Conservation (phyloP, 2,797 vertebrate species). For the Tokudaia muenninki region DNA sequence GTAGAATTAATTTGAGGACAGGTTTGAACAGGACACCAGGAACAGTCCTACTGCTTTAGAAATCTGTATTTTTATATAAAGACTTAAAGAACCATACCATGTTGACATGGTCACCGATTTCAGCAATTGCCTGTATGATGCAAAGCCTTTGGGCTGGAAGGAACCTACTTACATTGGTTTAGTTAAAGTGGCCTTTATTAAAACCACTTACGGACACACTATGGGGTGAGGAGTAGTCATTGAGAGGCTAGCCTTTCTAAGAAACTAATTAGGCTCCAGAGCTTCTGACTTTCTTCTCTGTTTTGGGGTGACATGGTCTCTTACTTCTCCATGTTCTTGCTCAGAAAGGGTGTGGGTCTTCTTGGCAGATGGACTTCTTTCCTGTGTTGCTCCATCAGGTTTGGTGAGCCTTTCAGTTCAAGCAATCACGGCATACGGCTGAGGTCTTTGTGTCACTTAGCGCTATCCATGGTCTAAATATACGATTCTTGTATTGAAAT, state of each 20-base stretch:
- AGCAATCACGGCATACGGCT: neutral
- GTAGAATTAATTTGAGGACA: slow-evolving; percentile 5
- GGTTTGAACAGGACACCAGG: neutral
- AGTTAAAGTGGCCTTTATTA: slow-evolving; percentile 18
- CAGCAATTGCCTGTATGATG: neutral
- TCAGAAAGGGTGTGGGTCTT: neutral
- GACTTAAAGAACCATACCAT: neutral
- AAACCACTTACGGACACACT: neutral
- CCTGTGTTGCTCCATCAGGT: neutral
- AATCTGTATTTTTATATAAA: neutral
- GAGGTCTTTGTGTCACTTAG: neutral
- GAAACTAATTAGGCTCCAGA: neutral
- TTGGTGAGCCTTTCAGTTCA: neutral
- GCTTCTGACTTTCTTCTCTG: neutral
- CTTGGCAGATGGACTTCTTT: slow-evolving; percentile 4
- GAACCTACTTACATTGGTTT: neutral
- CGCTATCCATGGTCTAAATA: neutral
- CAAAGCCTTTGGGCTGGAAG: slow-evolving; percentile 20
- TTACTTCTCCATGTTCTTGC: slow-evolving; percentile 2
- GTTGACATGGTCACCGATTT: slow-evolving; percentile 28
- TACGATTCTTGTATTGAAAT: neutral
- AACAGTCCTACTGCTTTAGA: neutral
- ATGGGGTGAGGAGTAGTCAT: neutral
- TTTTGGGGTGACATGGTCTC: neutral
- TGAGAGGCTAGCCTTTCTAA: neutral